Conservation (phyloP, 2,797 vertebrate genomes). For the Galaxias olidus region DNA sequence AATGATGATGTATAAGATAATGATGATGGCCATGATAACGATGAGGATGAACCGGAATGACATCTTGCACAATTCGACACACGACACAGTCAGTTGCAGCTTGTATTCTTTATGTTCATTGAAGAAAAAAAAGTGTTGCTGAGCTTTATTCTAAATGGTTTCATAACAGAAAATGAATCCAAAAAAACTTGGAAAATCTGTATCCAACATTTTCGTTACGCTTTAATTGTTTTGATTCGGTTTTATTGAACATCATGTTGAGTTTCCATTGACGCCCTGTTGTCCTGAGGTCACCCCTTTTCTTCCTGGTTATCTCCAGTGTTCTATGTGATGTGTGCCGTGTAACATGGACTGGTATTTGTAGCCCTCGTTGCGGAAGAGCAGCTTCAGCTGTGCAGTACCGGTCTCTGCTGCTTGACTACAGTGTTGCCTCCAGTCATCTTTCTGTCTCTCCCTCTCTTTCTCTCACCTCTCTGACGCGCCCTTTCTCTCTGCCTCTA, state of each 20-base stretch:
- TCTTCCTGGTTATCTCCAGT: not conserved
- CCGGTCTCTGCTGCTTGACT: constrained; percentile 54
- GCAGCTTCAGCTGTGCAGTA: constrained; percentile 38
- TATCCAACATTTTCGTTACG: not conserved
- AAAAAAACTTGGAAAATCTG: too few species aligned
- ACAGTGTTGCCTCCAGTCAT: constrained; percentile 58
- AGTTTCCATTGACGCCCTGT: not conserved
- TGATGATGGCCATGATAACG: too few species aligned
- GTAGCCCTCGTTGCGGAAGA: not conserved
- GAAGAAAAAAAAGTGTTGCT: not conserved
- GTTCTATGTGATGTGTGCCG: not conserved
- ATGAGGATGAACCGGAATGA: too few species aligned
- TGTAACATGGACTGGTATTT: not conserved
- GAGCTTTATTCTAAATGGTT: too few species aligned
- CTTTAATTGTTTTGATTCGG: not conserved
- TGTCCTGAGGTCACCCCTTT: not conserved
- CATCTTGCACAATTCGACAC: too few species aligned
- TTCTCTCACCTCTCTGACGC: constrained; percentile 9
- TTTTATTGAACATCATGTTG: not conserved
- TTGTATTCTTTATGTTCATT: not conserved
- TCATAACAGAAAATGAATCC: too few species aligned
- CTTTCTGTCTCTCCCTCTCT: constrained; percentile 28
- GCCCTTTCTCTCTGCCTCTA: not conserved
- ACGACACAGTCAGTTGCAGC: too few species aligned
- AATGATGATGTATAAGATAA: constrained; percentile 36